phyloP scores from a whole-genome alignment of 2,888 invertebrate genomes.

The Mesochorus sp. region DNA sequence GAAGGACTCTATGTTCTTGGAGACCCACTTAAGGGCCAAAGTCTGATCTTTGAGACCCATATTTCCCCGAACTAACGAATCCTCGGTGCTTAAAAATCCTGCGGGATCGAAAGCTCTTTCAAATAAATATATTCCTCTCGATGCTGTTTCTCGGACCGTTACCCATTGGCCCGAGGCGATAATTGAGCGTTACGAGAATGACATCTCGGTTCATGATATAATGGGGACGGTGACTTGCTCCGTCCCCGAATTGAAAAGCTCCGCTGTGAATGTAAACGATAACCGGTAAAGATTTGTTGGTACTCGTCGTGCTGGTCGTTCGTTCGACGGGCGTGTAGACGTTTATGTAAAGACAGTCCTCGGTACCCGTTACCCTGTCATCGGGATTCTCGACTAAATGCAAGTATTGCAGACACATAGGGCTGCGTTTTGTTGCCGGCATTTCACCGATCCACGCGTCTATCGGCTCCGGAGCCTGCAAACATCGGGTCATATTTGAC shows the following conservation, averaged over 20 bases:
- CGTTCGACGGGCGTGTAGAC: constrained; percentile 62
- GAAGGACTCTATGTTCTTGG: constrained; percentile 86
- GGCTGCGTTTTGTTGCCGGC: constrained; percentile 56
- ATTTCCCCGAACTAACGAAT: constrained; percentile 86
- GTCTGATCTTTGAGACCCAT: constrained; percentile 88
- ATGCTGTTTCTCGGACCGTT: constrained; percentile 4
- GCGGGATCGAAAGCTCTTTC: background rate
- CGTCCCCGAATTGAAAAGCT: constrained; percentile 85
- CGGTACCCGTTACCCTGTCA: constrained; percentile 62
- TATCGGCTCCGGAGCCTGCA: constrained; percentile 64
- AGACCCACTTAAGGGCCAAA: constrained; percentile 87
- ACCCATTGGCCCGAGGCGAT: constrained; percentile 87
- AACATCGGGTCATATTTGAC: background rate
- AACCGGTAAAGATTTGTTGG: constrained; percentile 61
- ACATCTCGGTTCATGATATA: constrained; percentile 85
- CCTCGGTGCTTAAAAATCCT: constrained; percentile 89
- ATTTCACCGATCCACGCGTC: constrained; percentile 61
- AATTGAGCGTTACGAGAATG: constrained; percentile 87
- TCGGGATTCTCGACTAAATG: constrained; percentile 51
- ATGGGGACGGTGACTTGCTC: constrained; percentile 83
- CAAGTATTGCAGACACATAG: constrained; percentile 63
- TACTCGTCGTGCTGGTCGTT: too few relatives aligned
- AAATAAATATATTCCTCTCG: background rate
- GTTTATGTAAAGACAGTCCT: constrained; percentile 69
- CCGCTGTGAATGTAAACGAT: constrained; percentile 68